These are phyloP conservation scores for Scatophagus argus DNA, from an alignment of 2,113 vertebrate genomes.

Conservation along the genomic window DNA sequence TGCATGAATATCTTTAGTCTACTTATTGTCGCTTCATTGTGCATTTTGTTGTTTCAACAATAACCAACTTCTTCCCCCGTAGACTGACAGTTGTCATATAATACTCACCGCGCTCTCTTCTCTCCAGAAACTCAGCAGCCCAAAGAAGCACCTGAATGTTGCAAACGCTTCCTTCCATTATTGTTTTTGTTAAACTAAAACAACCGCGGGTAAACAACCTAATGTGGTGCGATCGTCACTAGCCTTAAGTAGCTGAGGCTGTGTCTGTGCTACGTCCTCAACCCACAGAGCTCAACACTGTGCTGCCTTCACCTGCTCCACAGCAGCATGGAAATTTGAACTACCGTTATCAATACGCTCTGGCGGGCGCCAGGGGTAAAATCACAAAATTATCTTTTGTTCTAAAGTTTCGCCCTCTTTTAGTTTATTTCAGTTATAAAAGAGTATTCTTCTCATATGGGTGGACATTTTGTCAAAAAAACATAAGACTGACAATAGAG, in stretches of 20 bases:
- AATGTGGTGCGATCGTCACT: neutral
- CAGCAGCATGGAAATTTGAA: conserved; percentile 23
- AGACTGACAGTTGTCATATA: conserved; percentile 54
- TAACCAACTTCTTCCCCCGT: conserved; percentile 61
- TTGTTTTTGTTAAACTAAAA: conserved; percentile 21
- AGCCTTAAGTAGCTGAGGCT: conserved; percentile 33
- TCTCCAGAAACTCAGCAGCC: conserved; percentile 93
- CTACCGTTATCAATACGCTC: rapidly evolving
- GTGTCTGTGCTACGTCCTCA: conserved; percentile 61
- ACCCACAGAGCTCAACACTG: conserved; percentile 5
- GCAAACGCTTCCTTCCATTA: conserved; percentile 87
- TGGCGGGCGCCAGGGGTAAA: neutral
- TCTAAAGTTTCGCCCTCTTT: neutral
- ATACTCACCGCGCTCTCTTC: conserved; percentile 87
- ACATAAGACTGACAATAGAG: too few species aligned
- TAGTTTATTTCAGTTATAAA: neutral
- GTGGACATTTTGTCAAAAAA: neutral
- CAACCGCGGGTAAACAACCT: conserved; percentile 22
- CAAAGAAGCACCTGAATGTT: conserved; percentile 94
- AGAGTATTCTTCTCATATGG: too few species aligned
- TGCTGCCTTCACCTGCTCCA: conserved; percentile 37
- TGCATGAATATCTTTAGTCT: too few species aligned
- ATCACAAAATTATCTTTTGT: neutral
- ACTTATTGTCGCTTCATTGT: conserved; percentile 1
- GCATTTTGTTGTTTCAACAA: conserved; percentile 58